phyloP scores from a whole-genome alignment of 2,888 invertebrate species.

The Xanthorhoe designata region DNA sequence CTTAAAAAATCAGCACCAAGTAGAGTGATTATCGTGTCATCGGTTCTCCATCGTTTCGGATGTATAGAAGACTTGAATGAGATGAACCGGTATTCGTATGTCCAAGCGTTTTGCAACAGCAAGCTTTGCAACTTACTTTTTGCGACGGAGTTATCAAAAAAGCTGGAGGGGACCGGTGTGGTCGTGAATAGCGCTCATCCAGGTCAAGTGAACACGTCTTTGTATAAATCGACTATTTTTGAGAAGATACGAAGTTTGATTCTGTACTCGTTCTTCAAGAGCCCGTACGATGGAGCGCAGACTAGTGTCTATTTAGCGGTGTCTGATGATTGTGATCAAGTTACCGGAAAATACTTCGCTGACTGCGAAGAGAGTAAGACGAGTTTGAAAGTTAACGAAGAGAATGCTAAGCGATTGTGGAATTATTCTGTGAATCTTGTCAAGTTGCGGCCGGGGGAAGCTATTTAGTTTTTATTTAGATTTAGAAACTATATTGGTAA shows the following conservation, averaged over 20 bases:
- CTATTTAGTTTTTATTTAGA: background rate
- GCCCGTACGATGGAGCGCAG: constrained; percentile 91
- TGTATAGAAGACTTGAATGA: constrained; percentile 64
- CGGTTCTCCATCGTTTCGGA: constrained; percentile 75
- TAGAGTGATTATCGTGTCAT: constrained; percentile 77
- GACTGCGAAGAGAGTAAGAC: constrained; percentile 89
- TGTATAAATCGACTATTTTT: constrained; percentile 82
- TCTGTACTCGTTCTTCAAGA: constrained; percentile 90
- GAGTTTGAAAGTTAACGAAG: constrained; percentile 87
- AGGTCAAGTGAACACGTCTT: constrained; percentile 92
- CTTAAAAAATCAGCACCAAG: constrained; percentile 76
- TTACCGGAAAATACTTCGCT: constrained; percentile 91
- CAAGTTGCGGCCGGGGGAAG: constrained; percentile 64
- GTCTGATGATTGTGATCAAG: constrained; percentile 89
- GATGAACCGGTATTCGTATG: constrained; percentile 67
- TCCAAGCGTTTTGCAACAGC: constrained; percentile 75
- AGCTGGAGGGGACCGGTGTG: constrained; percentile 83
- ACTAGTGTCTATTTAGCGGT: constrained; percentile 91
- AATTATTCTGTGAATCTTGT: constrained; percentile 79
- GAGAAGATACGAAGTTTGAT: constrained; percentile 86
- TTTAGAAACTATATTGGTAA: no score
- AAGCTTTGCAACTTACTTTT: constrained; percentile 80
- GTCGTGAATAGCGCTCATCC: constrained; percentile 94
- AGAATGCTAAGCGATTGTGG: constrained; percentile 92
- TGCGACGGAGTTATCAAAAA: constrained; percentile 74